Evolutionary conservation across 1,140 invertebrate genomes (phyloP).

Genomic region (Carcinoscorpius rotundicauda): DNA sequence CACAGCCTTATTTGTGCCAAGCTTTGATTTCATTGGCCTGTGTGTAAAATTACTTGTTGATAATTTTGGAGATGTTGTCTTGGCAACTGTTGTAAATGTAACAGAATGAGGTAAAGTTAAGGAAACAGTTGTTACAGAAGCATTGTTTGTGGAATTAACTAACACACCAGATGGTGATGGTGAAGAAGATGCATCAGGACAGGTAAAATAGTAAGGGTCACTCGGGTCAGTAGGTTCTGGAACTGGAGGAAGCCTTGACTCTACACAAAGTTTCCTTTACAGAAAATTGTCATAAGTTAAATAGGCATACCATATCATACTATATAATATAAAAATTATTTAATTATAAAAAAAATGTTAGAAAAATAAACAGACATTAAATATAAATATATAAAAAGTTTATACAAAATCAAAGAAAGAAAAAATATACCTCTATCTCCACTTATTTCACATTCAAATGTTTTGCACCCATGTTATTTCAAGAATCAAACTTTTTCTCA

Average conservation of each 20-base stretch:
- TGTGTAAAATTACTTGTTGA: not conserved
- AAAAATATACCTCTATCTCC: no score
- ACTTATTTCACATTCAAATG: no score
- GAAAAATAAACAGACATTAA: no score
- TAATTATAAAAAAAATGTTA: no score
- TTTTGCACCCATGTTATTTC: no score
- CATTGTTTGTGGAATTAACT: not conserved
- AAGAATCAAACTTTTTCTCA: no score
- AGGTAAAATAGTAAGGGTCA: conserved; percentile 1
- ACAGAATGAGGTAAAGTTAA: not conserved
- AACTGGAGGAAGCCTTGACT: not conserved
- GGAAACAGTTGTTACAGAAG: not conserved
- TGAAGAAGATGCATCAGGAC: not conserved
- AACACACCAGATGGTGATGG: not conserved
- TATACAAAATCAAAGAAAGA: no score
- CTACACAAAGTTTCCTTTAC: conserved; percentile 1
- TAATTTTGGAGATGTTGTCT: not conserved
- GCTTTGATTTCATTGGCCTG: no score
- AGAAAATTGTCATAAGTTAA: not conserved
- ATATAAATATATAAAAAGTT: no score
- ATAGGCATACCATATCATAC: no score
- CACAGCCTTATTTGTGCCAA: no score
- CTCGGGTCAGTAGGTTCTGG: conserved; percentile 3
- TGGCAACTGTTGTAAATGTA: not conserved
- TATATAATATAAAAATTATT: no score